These are phyloP conservation scores for Dendroctonus ponderosae DNA, from an alignment of 1,140 invertebrate species.

Conservation along the genomic window DNA sequence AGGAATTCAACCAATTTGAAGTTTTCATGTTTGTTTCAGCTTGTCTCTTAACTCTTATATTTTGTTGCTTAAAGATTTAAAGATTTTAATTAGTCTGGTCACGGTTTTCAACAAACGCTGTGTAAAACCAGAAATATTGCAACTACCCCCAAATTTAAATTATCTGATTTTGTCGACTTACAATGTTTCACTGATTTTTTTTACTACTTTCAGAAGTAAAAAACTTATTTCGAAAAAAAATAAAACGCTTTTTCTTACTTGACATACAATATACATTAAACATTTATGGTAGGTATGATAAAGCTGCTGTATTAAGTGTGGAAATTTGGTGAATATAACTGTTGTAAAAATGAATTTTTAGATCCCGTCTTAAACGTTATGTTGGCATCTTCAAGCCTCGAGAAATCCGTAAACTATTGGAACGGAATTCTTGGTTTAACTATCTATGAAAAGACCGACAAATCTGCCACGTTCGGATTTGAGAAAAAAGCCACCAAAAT, in stretches of 20 bases:
- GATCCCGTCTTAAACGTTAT: slow-evolving; percentile 84
- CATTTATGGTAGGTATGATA: not conserved
- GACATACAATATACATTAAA: not conserved
- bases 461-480: slow-evolving; percentile 68
- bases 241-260: not conserved
- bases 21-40: too few species aligned
- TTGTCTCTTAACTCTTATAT: too few species aligned
- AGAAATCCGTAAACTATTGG: slow-evolving; percentile 80
- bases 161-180: too few species aligned
- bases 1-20: too few species aligned
- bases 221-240: not conserved
- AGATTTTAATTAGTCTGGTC: too few species aligned
- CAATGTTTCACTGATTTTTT: too few species aligned
- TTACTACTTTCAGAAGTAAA: too few species aligned
- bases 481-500: slow-evolving; percentile 72
- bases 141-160: slow-evolving; percentile 2
- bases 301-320: not conserved
- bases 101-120: too few species aligned
- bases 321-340: not conserved
- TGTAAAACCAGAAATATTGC: too few species aligned
- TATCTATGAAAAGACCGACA: slow-evolving; percentile 61
- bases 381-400: slow-evolving; percentile 75
- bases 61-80: too few species aligned
- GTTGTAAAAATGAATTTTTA: slow-evolving; percentile 42
- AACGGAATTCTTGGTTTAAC: slow-evolving; percentile 73